A percentile compares a stretch with the other conserved stretches of the same genome.
phyloP scores from a whole-genome alignment of 2,888 invertebrate species.

The Spicauda simplicius region DNA sequence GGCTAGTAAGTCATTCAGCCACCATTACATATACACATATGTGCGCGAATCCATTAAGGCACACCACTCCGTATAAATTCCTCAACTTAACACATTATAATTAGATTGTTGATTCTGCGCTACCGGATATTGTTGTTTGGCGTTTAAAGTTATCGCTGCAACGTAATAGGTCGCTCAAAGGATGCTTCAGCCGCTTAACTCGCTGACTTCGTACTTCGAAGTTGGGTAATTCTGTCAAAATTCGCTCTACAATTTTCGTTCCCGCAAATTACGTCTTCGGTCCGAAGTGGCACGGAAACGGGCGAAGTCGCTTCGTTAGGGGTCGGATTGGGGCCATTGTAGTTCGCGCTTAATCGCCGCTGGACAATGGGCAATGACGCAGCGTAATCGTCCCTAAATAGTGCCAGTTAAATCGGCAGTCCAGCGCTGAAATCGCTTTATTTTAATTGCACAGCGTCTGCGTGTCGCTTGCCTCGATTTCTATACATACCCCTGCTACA shows the following conservation, averaged over 20 bases:
- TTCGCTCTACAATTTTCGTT: slow-evolving; percentile 71
- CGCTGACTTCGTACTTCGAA: slow-evolving; percentile 57
- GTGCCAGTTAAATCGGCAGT: slow-evolving; percentile 60
- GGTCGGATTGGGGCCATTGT: slow-evolving; percentile 78
- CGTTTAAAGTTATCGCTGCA: slow-evolving; percentile 15
- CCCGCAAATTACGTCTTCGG: slow-evolving; percentile 81
- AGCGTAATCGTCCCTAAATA: slow-evolving; percentile 80
- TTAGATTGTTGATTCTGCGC: slow-evolving; percentile 20
- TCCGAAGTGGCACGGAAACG: slow-evolving; percentile 72
- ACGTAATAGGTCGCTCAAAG: slow-evolving; percentile 26
- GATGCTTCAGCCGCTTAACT: slow-evolving; percentile 14
- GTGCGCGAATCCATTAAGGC: background rate
- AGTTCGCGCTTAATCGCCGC: slow-evolving; percentile 68
- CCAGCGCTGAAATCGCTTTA: slow-evolving; percentile 61
- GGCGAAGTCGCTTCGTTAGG: slow-evolving; percentile 81
- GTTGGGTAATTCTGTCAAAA: slow-evolving; percentile 61
- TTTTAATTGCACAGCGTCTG: slow-evolving; percentile 57
- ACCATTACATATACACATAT: too few species aligned
- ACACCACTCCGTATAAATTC: background rate
- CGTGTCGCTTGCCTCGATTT: slow-evolving; percentile 23
- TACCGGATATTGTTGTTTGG: slow-evolving; percentile 21
- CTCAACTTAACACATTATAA: background rate
- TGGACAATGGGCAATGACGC: slow-evolving; percentile 80
- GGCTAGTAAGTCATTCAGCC: too few species aligned
- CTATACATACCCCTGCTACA: background rate